Conservation (phyloP, 2,797 vertebrate genomes). For the Parauchenoglanis punctatus region DNA sequence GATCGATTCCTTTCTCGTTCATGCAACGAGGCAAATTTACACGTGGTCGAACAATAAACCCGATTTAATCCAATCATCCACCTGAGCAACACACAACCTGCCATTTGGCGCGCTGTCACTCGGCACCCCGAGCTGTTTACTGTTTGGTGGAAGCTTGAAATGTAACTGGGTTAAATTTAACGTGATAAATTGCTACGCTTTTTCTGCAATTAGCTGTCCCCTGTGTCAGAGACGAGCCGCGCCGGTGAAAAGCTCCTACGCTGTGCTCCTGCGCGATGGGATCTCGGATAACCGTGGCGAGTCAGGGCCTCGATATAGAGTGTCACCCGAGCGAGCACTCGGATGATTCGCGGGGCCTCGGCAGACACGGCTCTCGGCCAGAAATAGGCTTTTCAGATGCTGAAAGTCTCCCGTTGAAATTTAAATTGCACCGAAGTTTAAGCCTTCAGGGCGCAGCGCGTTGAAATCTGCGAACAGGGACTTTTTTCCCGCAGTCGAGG, state of each 20-base stretch:
- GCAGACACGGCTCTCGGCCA: slow-evolving; percentile 40
- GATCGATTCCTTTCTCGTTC: neutral
- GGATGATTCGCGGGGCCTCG: slow-evolving; percentile 57
- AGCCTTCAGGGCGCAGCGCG: slow-evolving; percentile 15
- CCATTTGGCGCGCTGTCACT: slow-evolving; percentile 34
- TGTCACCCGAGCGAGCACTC: slow-evolving; percentile 31
- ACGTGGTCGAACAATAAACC: neutral
- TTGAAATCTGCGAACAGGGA: slow-evolving; percentile 12
- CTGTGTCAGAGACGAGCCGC: slow-evolving; percentile 1
- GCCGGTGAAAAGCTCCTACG: slow-evolving; percentile 27
- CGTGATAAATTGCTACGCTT: slow-evolving; percentile 31
- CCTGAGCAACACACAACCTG: slow-evolving; percentile 42
- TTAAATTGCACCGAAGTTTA: slow-evolving; percentile 19
- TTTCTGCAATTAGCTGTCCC: slow-evolving; percentile 48
- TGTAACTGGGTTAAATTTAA: slow-evolving; percentile 26
- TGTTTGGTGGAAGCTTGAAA: slow-evolving; percentile 1
- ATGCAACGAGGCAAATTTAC: neutral
- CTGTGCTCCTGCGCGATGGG: slow-evolving; percentile 13
- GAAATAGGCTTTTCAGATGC: slow-evolving; percentile 15
- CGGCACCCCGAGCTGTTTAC: neutral
- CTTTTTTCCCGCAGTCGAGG: slow-evolving; percentile 14
- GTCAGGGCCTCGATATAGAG: slow-evolving; percentile 43
- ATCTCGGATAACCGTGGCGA: slow-evolving; percentile 25
- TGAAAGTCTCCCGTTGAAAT: neutral
- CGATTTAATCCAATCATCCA: slow-evolving; percentile 32